Evolutionary conservation across 2,888 invertebrate species (phyloP).

Genomic region (Dendrolimus houi): DNA sequence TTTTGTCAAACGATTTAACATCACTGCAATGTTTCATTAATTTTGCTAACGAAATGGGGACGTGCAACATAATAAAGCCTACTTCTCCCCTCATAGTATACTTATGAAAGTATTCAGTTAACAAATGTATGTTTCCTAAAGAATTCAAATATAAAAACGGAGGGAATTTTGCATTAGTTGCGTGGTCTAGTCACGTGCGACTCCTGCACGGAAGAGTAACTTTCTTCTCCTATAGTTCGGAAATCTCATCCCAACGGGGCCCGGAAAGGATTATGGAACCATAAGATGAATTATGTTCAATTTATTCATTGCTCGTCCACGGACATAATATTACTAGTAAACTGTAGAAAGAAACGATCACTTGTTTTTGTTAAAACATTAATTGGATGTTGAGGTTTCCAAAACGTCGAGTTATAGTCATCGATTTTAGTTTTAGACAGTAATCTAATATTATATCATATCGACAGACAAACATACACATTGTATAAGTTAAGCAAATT

Average conservation of each 20-base stretch:
- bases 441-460: too few relatives aligned
- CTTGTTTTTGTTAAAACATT: too few relatives aligned
- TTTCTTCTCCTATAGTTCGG: slow-evolving; percentile 18
- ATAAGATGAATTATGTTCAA: slow-evolving; percentile 17
- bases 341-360: background rate
- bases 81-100: too few relatives aligned
- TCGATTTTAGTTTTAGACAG: too few relatives aligned
- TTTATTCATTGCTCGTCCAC: slow-evolving; percentile 16
- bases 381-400: too few relatives aligned
- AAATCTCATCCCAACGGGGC: slow-evolving; percentile 14
- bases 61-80: too few relatives aligned
- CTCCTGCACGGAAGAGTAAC: slow-evolving; percentile 22
- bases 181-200: slow-evolving; percentile 31
- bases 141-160: slow-evolving; percentile 20
- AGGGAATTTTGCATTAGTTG: slow-evolving; percentile 20
- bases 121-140: slow-evolving; percentile 4
- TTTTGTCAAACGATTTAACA: too few relatives aligned
- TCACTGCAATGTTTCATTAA: too few relatives aligned
- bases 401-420: too few relatives aligned
- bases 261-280: slow-evolving; percentile 19
- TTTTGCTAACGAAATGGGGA: too few relatives aligned
- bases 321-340: slow-evolving; percentile 1
- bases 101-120: slow-evolving; percentile 2
- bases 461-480: too few relatives aligned
- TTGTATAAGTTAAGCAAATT: too few relatives aligned